phyloP scores from a whole-genome alignment of 2,113 vertebrate species.

The Lipotes vexillifer region DNA sequence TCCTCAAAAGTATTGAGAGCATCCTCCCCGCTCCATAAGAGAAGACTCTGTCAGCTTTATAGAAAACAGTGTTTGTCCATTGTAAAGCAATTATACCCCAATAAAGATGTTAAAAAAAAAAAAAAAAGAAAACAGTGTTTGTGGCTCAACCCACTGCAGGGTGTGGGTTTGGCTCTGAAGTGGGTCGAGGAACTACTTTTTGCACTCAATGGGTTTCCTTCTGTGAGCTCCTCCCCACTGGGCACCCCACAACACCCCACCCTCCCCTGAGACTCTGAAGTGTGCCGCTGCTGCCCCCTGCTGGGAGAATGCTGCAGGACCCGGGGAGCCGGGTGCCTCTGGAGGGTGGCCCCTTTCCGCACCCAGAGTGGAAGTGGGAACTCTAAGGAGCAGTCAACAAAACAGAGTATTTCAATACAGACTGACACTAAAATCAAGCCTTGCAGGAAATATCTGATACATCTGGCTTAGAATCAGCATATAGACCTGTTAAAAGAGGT shows the following conservation, averaged over 20 bases:
- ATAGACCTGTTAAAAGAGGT: not conserved
- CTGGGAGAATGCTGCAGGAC: not conserved
- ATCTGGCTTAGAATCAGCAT: not conserved
- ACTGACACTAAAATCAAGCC: not conserved
- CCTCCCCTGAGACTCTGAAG: not conserved
- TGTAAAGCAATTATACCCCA: no score
- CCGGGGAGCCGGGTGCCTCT: not conserved
- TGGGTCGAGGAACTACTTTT: constrained; percentile 8
- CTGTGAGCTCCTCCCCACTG: not conserved
- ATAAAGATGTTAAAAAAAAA: no score
- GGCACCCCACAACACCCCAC: not conserved
- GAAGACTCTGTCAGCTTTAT: not conserved
- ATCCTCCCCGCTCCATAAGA: not conserved
- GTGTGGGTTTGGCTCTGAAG: constrained; percentile 29
- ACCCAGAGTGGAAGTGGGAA: not conserved
- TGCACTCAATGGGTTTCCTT: not conserved
- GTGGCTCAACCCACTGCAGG: not conserved
- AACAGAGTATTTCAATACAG: not conserved
- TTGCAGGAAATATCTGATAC: not conserved
- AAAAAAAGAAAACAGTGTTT: not conserved
- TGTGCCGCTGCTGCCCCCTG: constrained; percentile 63
- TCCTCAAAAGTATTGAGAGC: not conserved
- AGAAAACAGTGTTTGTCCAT: not conserved
- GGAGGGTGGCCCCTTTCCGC: not conserved
- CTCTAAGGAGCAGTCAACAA: not conserved